Conservation (phyloP, 2,113 vertebrate species). For the Chunga burmeisteri region DNA sequence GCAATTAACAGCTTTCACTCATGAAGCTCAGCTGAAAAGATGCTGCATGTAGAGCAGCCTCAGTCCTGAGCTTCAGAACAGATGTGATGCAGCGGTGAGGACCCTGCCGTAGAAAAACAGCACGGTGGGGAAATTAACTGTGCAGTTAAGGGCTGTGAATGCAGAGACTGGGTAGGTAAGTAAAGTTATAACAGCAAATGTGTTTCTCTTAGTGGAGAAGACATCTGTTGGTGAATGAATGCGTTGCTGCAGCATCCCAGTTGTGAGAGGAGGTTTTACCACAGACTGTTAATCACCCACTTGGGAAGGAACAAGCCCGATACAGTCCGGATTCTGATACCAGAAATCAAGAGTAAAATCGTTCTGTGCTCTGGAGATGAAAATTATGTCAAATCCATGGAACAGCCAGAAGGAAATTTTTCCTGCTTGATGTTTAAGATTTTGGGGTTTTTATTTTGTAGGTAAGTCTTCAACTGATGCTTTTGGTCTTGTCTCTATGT, state of each 20-base stretch:
- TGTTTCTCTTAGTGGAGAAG: not conserved
- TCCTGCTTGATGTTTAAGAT: not conserved
- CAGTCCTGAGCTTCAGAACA: not conserved
- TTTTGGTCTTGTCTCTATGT: slow-evolving; percentile 73
- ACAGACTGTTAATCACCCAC: not conserved
- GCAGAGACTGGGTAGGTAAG: not conserved
- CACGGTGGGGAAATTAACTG: fast-evolving
- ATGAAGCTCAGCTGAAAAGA: not conserved
- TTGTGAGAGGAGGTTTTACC: not conserved
- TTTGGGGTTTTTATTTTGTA: not conserved
- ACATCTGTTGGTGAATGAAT: not conserved
- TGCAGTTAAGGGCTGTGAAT: not conserved
- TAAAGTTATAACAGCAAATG: fast-evolving
- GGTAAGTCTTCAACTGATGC: not conserved
- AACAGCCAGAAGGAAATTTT: not conserved
- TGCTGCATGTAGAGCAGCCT: not conserved
- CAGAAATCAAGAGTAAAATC: not conserved
- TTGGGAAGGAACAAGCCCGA: not conserved
- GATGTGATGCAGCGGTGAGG: not conserved
- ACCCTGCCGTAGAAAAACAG: not conserved
- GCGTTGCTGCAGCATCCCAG: not conserved
- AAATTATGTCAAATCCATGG: not conserved
- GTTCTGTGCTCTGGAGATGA: not conserved
- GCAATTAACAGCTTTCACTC: too few relatives aligned
- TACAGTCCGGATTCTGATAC: not conserved